Evolutionary conservation across 2,113 vertebrate genomes (phyloP).

Genomic region (Orcinus orca): DNA sequence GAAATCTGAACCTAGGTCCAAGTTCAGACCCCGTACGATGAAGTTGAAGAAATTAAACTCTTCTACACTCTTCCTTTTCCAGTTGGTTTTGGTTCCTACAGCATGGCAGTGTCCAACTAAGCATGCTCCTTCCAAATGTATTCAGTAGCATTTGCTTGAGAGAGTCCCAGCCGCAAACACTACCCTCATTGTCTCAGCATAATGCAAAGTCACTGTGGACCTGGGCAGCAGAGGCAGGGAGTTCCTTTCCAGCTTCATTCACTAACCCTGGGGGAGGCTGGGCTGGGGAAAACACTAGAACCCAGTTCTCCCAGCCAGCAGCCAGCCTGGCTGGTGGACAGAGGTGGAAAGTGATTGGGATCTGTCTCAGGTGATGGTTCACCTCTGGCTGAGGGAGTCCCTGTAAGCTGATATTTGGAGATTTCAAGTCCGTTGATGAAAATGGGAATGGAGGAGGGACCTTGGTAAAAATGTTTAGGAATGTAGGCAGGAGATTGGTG

Average conservation of each 20-base stretch:
- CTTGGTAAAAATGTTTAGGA: not conserved
- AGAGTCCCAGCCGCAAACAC: not conserved
- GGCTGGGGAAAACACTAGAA: not conserved
- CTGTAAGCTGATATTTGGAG: not conserved
- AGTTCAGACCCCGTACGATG: not conserved
- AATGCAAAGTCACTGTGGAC: not conserved
- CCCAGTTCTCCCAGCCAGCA: not conserved
- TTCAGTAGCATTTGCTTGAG: constrained; percentile 30
- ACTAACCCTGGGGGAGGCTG: not conserved
- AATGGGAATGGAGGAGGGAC: not conserved
- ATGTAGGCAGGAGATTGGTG: not conserved
- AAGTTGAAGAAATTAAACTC: not conserved
- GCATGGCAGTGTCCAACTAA: not conserved
- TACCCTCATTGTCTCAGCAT: not conserved
- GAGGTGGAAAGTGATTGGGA: not conserved
- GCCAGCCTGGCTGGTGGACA: accelerated
- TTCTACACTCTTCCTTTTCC: not conserved
- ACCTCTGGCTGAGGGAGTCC: not conserved
- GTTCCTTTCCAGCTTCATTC: not conserved
- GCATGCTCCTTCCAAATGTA: not conserved
- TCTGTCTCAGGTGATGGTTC: not conserved
- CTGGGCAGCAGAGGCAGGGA: not conserved
- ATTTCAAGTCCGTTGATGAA: not conserved
- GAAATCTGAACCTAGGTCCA: not conserved
- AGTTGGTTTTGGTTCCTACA: not conserved